phyloP scores from a whole-genome alignment of 2,888 invertebrate species.

The Megalurothrips usitatus region DNA sequence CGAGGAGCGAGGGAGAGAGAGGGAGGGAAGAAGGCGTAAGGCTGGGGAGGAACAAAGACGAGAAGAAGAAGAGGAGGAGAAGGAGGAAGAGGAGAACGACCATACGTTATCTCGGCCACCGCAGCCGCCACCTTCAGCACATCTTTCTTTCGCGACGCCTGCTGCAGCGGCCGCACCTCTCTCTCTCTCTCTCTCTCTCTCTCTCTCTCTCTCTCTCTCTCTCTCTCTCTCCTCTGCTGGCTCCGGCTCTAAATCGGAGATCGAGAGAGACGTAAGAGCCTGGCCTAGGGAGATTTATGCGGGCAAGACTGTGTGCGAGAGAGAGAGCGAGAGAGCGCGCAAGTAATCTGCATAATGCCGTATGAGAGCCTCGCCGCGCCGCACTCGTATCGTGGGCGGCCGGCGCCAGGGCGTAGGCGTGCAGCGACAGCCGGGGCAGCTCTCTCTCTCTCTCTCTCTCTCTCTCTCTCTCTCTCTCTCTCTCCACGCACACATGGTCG shows the following conservation, averaged over 20 bases:
- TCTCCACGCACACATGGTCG: too few species aligned
- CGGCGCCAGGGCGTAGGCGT: not conserved
- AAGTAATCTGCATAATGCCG: not conserved
- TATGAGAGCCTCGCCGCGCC: not conserved
- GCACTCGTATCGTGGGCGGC: too few species aligned
- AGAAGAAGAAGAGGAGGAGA: too few species aligned
- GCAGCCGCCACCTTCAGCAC: too few species aligned
- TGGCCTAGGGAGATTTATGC: slow-evolving; percentile 4
- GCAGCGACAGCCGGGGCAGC: not conserved
- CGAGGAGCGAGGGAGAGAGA: not conserved
- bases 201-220: too few species aligned
- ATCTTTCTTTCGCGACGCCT: too few species aligned
- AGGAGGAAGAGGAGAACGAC: too few species aligned
- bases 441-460: not conserved
- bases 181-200: too few species aligned
- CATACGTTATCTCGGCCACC: too few species aligned
- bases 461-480: too few species aligned
- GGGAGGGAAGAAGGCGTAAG: not conserved
- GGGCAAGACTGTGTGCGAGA: not conserved
- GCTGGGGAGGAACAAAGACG: too few species aligned
- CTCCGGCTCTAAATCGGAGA: slow-evolving; percentile 5
- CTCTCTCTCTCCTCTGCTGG: not conserved
- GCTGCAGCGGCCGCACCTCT: too few species aligned
- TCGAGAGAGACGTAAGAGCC: slow-evolving; percentile 16
- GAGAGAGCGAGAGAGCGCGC: not conserved